Base-by-base conservation (phyloP, 2,888 invertebrate species). In the Eudasyphora cyanicolor region DNA sequence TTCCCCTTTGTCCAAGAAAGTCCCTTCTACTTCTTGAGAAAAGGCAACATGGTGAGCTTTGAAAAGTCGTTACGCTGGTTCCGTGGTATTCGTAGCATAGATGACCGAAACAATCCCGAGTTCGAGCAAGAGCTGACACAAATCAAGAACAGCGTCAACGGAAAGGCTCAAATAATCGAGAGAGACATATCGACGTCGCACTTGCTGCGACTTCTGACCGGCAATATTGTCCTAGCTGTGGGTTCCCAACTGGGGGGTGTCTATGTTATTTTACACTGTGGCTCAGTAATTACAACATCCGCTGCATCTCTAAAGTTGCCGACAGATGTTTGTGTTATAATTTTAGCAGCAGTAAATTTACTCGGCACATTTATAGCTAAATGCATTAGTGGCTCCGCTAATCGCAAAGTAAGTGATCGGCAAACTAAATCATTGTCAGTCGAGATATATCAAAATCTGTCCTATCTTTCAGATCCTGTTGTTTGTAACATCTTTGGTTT, bases 1-100 rank as follows among this genome's bases (percentile, higher is more conserved):
- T 91, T 91, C 17, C 90, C 91, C 14, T 91, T 91, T 35, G 88
- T 91, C 3, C 91, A 89, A 74, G 91, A 91, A 84, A 91, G 89
- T 57, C 92, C 91, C 0, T 87, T 89, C 35, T 89, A 87, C 64
- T 90, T 87, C 78, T 49, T 88, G 62, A 88, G 88, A 2, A 87
- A 86, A 10, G 87, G 86, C 0, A 85, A 91, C 60, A 74, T 87
- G 4, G 17, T 85, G 0, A 76, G 86, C 8, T 74, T 91, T 86
- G 91, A 91, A 78, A 91, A 91, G 49, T 90, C 91, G 0, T 62
- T 91, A 60, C 87, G 91, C 32, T 91, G 91, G 90, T 91, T 89
- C 77, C 90, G 91, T 1, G 91, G 90, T 14, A 89, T 91, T 10
- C 88, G 91, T 0, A 87, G 88, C 2, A 76, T 91, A 0, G 89